These are phyloP conservation scores for Margarornis squamiger DNA, from an alignment of 2,797 vertebrate genomes.

Conservation along the genomic window DNA sequence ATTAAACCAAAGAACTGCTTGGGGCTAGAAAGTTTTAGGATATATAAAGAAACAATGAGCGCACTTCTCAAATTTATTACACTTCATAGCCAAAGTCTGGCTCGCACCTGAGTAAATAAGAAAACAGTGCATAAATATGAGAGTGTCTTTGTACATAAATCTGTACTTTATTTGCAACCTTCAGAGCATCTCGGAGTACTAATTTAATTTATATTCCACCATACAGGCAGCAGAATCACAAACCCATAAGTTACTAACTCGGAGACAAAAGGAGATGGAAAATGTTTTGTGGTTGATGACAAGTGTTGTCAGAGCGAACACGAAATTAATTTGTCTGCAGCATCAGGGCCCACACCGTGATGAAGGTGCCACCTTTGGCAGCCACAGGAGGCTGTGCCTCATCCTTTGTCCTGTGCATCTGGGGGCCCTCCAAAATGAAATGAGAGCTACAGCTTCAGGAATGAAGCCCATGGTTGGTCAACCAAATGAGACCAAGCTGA, in stretches of 20 bases:
- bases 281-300: constrained; percentile 28
- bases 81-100: constrained; percentile 1
- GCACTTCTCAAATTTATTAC: constrained; percentile 17
- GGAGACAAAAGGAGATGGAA: constrained; percentile 19
- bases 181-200: neutral
- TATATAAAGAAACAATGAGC: neutral
- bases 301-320: constrained; percentile 33
- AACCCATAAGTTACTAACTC: constrained; percentile 58
- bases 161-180: constrained; percentile 27
- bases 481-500: constrained; percentile 34
- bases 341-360: neutral
- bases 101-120: constrained; percentile 39
- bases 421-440: constrained; percentile 6
- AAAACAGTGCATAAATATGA: constrained; percentile 35
- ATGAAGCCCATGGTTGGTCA: constrained; percentile 40
- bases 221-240: constrained; percentile 1
- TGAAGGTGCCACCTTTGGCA: neutral
- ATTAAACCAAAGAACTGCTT: neutral
- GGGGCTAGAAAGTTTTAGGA: neutral
- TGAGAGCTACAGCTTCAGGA: constrained; percentile 26
- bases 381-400: neutral
- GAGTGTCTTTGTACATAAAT: constrained; percentile 40
- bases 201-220: constrained; percentile 61
- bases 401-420: neutral
- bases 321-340: constrained; percentile 39